Evolutionary conservation across 2,797 vertebrate genomes (phyloP).

Genomic region (Champsocephalus esox): DNA sequence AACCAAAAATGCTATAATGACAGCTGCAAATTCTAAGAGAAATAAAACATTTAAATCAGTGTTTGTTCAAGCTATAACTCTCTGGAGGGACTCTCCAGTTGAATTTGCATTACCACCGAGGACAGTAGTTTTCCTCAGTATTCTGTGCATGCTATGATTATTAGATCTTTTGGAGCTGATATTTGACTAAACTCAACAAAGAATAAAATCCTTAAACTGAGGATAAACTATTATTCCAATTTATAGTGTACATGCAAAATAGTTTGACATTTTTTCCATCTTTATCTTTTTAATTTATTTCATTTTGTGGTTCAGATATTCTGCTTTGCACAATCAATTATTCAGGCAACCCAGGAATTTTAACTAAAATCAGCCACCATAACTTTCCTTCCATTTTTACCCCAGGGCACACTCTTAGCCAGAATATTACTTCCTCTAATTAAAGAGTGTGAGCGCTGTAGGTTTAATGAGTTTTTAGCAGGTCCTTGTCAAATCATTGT

Average conservation of each 20-base stretch:
- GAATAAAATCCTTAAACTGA: not conserved
- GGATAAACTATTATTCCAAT: not conserved
- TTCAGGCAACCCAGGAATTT: conserved; percentile 11
- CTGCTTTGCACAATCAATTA: conserved; percentile 15
- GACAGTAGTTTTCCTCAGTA: conserved; percentile 5
- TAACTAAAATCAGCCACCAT: conserved; percentile 8
- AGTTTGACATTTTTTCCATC: not conserved
- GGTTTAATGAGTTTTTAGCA: conserved; percentile 38
- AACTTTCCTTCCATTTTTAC: conserved; percentile 22
- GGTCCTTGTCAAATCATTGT: conserved; percentile 30
- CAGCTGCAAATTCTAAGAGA: conserved; percentile 22
- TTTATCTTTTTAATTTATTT: not conserved
- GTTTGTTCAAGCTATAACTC: not conserved
- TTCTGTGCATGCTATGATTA: conserved; percentile 9
- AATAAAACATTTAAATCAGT: conserved; percentile 2
- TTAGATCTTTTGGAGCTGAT: conserved; percentile 15
- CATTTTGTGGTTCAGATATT: conserved; percentile 6
- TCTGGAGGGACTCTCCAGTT: not conserved
- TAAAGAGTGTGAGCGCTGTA: conserved; percentile 8
- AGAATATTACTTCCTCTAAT: conserved; percentile 30
- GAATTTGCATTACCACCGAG: conserved; percentile 6
- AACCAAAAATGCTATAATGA: conserved; percentile 38
- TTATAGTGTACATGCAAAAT: not conserved
- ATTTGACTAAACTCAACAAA: conserved; percentile 14
- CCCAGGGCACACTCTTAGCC: conserved; percentile 12